A percentile compares a stretch with the other conserved stretches of the same genome.
Conservation (phyloP, 2,797 vertebrate species). For the Dendrocincla tyrannina region DNA sequence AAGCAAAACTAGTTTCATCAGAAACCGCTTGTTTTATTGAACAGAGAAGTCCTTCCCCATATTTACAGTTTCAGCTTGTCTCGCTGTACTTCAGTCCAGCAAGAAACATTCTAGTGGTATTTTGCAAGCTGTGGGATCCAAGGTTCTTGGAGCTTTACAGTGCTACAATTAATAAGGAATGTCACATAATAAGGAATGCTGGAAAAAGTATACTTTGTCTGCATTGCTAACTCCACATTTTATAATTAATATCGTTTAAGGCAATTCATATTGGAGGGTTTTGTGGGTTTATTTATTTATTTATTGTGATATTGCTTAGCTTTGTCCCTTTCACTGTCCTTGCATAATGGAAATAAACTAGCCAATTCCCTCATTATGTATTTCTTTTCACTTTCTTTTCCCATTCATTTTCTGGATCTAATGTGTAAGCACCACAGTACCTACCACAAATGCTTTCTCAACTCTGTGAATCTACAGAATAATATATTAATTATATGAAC, state of each 20-base stretch:
- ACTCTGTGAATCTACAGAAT: neutral
- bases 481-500: neutral
- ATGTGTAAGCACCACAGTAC: neutral
- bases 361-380: neutral
- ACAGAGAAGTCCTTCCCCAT: neutral
- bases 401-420: neutral
- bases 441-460: neutral
- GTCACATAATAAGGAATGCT: neutral
- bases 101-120: neutral
- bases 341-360: neutral
- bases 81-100: neutral
- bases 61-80: neutral
- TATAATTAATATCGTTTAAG: neutral
- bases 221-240: neutral
- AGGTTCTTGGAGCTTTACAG: neutral
- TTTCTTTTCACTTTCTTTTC: slow-evolving; percentile 27
- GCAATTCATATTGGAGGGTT: neutral
- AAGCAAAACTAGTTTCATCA: slow-evolving; percentile 51
- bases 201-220: neutral
- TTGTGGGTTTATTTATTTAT: neutral
- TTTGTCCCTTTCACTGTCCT: neutral
- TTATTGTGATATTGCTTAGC: neutral
- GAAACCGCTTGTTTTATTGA: slow-evolving; percentile 37
- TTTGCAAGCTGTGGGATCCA: neutral
- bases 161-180: neutral